These are phyloP conservation scores for Rotaria macrura DNA, from an alignment of 2,888 invertebrate genomes.

Conservation along the genomic window DNA sequence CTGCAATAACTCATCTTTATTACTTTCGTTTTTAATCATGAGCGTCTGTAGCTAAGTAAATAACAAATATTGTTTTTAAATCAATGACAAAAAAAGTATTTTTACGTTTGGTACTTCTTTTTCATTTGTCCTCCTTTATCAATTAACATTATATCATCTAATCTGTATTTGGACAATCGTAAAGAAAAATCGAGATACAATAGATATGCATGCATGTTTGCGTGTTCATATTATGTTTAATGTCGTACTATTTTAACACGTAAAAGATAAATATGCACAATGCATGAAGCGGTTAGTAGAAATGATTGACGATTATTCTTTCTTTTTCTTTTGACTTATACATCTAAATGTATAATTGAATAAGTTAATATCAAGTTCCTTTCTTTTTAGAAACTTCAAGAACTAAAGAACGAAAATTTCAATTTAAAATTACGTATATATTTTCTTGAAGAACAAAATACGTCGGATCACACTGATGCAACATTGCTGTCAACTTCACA, in stretches of 20 bases:
- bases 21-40: not conserved
- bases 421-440: constrained; percentile 77
- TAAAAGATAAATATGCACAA: not conserved
- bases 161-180: no score
- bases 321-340: no score
- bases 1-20: no score
- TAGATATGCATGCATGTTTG: not conserved
- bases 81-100: not conserved
- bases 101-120: not conserved
- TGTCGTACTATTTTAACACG: not conserved
- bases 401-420: constrained; percentile 78
- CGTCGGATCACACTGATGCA: constrained; percentile 48
- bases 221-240: not conserved
- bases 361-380: no score
- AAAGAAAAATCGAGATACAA: not conserved
- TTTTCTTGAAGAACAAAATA: constrained; percentile 65
- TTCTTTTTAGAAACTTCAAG: constrained; percentile 61
- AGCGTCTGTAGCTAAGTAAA: not conserved
- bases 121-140: not conserved
- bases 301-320: no score
- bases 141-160: not conserved
- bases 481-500: not conserved
- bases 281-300: no score
- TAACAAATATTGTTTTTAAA: not conserved
- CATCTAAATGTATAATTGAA: no score